A percentile compares a stretch with the other conserved stretches of the same genome.
Evolutionary conservation across 1,140 invertebrate genomes (phyloP).

Genomic region (Drosophila malerkotliana): DNA sequence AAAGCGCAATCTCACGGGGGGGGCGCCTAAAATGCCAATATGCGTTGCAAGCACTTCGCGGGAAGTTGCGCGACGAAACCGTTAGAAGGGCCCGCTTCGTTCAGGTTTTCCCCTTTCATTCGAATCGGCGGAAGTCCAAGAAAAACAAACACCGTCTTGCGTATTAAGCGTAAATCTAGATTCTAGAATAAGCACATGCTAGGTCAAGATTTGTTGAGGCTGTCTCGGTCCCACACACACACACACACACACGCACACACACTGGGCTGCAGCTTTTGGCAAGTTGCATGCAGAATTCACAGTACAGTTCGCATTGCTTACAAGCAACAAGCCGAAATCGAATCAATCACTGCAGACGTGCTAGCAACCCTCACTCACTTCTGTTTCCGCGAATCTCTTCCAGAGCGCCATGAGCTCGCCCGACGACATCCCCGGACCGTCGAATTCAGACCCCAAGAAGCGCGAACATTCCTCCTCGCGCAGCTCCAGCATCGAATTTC

Average conservation of each 20-base stretch:
- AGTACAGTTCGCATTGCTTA: background rate
- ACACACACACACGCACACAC: background rate
- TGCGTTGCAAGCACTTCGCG: background rate
- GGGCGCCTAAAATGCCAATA: background rate
- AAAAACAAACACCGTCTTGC: background rate
- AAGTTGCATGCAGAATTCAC: background rate
- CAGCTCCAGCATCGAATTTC: conserved; percentile 15
- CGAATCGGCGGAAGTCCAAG: background rate
- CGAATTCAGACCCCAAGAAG: background rate
- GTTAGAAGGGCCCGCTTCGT: too few species aligned
- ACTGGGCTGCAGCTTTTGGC: background rate
- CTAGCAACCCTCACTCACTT: background rate
- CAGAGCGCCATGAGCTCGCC: conserved; percentile 37
- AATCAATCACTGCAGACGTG: too few species aligned
- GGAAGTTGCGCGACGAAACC: too few species aligned
- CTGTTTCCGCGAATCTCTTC: background rate
- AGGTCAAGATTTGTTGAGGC: background rate
- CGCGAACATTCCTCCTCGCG: conserved; percentile 4
- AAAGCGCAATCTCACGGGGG: too few species aligned
- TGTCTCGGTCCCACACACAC: background rate
- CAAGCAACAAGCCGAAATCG: background rate
- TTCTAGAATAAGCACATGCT: background rate
- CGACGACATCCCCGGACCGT: conserved; percentile 25
- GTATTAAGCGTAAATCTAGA: background rate
- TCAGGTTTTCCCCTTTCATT: background rate